Evolutionary conservation across 2,797 vertebrate species (phyloP).

Genomic region (Synanceia verrucosa): DNA sequence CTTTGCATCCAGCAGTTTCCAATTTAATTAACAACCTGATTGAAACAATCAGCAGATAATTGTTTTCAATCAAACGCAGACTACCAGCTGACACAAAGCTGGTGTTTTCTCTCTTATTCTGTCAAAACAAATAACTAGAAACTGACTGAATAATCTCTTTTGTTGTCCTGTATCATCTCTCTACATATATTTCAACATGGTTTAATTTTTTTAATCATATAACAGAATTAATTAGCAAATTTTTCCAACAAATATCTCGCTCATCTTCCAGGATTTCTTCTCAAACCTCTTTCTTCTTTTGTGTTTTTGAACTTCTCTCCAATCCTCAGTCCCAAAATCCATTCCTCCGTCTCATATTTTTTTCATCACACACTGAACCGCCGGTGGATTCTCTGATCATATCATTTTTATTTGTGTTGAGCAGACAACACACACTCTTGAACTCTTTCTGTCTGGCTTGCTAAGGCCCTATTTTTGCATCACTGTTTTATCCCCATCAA

Average conservation of each 20-base stretch:
- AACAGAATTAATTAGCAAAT: not conserved
- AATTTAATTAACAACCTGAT: slow-evolving; percentile 26
- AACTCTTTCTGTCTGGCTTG: slow-evolving; percentile 1
- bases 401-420: slow-evolving; percentile 32
- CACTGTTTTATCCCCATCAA: slow-evolving; percentile 4
- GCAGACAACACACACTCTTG: slow-evolving; percentile 1
- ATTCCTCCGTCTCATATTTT: slow-evolving; percentile 26
- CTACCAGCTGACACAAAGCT: slow-evolving; percentile 1
- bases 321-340: slow-evolving; percentile 14
- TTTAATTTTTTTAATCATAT: not conserved
- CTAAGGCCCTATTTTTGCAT: slow-evolving; percentile 24
- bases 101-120: slow-evolving; percentile 9
- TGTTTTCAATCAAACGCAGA: slow-evolving; percentile 19
- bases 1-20: slow-evolving; percentile 12
- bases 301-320: slow-evolving; percentile 3
- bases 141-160: not conserved
- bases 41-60: slow-evolving; percentile 36
- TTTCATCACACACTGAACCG: slow-evolving; percentile 28
- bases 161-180: not conserved
- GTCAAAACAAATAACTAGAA: not conserved
- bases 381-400: slow-evolving; percentile 26
- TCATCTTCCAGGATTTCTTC: not conserved
- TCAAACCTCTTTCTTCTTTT: not conserved
- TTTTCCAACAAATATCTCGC: not conserved
- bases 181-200: not conserved